These are phyloP conservation scores for Pocillopora meandrina DNA, from an alignment of 92 coral and sea anemone genomes.

Conservation along the genomic window DNA sequence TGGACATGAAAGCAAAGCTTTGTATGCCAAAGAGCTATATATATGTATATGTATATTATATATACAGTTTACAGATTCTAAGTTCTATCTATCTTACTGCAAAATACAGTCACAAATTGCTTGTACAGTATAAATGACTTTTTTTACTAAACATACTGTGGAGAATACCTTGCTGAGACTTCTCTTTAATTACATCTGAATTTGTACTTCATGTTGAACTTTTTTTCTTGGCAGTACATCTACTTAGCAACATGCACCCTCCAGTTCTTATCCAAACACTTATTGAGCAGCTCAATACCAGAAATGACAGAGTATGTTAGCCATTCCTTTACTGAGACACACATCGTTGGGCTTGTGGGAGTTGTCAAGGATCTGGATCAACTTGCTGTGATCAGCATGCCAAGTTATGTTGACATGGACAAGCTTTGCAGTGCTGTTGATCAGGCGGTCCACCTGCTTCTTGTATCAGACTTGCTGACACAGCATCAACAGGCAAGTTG, in stretches of 20 bases:
- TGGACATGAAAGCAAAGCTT: no score
- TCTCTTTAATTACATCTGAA: background rate
- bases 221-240: conserved; percentile 66
- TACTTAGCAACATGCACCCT: conserved; percentile 83
- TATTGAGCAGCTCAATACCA: conserved; percentile 63
- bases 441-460: conserved; percentile 76
- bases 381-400: conserved; percentile 44
- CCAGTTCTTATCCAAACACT: conserved; percentile 81
- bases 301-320: conserved; percentile 75
- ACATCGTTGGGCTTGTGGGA: conserved; percentile 64
- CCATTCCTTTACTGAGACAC: conserved; percentile 62
- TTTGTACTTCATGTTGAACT: background rate
- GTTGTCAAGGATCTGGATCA: conserved; percentile 78
- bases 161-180: background rate
- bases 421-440: conserved; percentile 73
- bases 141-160: background rate
- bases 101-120: no score
- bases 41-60: no score
- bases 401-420: conserved; percentile 54
- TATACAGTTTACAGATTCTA: no score
- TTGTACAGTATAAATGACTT: no score
- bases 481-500: conserved; percentile 14
- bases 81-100: no score
- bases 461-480: conserved; percentile 68
- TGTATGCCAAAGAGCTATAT: no score